phyloP scores from a whole-genome alignment of 1,140 invertebrate species.

The Microplitis demolitor region DNA sequence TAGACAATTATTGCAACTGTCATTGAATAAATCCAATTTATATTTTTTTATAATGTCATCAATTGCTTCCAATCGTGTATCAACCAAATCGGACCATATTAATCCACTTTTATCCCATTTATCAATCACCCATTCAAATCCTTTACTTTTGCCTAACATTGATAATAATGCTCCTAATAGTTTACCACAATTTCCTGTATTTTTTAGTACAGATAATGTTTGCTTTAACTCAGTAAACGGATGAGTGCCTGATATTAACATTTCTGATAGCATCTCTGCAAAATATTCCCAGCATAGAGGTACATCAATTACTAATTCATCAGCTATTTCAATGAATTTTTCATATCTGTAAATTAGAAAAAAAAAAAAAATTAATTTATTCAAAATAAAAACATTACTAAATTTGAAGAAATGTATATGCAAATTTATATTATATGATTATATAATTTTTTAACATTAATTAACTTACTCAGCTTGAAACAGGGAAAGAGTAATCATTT shows the following conservation, averaged over 20 bases:
- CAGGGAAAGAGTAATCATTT: neutral
- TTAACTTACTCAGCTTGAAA: constrained; percentile 19
- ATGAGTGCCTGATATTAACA: neutral
- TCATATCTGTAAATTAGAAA: neutral
- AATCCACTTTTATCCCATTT: neutral
- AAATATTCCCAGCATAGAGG: neutral
- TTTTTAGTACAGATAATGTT: neutral
- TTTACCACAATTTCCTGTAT: neutral
- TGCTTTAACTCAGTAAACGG: neutral
- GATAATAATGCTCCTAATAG: neutral
- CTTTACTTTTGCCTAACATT: neutral
- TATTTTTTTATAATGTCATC: neutral
- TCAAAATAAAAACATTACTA: no score
- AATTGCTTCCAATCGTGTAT: neutral
- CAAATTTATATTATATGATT: neutral
- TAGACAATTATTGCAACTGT: neutral
- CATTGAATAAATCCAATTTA: neutral
- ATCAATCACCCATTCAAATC: neutral
- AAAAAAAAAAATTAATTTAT: neutral
- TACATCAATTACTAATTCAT: neutral
- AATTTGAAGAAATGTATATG: neutral
- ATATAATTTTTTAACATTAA: neutral
- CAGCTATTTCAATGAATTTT: neutral
- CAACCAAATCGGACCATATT: neutral
- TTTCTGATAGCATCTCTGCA: neutral